These are phyloP conservation scores for Siphonodentalium dalli DNA, from an alignment of 2,888 invertebrate genomes.

Conservation along the genomic window DNA sequence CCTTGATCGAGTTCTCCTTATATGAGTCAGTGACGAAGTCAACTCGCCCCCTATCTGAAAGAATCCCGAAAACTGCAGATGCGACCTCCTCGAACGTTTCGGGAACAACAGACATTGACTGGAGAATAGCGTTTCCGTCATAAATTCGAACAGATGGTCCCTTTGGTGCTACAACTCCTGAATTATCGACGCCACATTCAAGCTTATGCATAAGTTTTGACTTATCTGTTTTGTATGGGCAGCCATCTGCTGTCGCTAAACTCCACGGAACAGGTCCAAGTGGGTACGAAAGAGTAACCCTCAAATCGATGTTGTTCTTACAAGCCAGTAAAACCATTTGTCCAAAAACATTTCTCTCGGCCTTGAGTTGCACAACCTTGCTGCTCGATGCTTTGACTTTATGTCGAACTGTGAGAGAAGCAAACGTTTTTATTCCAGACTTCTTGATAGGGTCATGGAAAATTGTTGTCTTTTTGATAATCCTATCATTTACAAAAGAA, in stretches of 20 bases:
- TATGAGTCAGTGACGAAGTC: too few species aligned
- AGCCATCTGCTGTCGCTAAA: conserved; percentile 28
- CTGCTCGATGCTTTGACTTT: conserved; percentile 15
- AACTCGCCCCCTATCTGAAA: too few species aligned
- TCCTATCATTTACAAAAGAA: conserved; percentile 11
- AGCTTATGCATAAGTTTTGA: conserved; percentile 21
- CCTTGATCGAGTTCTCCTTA: too few species aligned
- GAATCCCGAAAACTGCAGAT: too few species aligned
- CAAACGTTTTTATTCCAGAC: conserved; percentile 26
- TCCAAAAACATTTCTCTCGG: conserved; percentile 22
- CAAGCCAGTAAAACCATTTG: conserved; percentile 15
- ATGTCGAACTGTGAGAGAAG: not conserved
- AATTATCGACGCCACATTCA: too few species aligned
- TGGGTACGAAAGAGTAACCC: conserved; percentile 18
- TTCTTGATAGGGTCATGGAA: conserved; percentile 23
- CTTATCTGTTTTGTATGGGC: conserved; percentile 25
- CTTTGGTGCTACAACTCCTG: too few species aligned
- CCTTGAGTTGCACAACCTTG: conserved; percentile 21
- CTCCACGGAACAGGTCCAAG: conserved; percentile 25
- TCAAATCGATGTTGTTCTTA: conserved; percentile 24
- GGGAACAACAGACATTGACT: too few species aligned
- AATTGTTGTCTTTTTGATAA: conserved; percentile 13
- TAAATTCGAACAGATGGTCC: too few species aligned
- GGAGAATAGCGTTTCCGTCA: too few species aligned
- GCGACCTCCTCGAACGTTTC: too few species aligned